phyloP scores from a whole-genome alignment of 2,113 vertebrate genomes.

The Ptyas mucosa region DNA sequence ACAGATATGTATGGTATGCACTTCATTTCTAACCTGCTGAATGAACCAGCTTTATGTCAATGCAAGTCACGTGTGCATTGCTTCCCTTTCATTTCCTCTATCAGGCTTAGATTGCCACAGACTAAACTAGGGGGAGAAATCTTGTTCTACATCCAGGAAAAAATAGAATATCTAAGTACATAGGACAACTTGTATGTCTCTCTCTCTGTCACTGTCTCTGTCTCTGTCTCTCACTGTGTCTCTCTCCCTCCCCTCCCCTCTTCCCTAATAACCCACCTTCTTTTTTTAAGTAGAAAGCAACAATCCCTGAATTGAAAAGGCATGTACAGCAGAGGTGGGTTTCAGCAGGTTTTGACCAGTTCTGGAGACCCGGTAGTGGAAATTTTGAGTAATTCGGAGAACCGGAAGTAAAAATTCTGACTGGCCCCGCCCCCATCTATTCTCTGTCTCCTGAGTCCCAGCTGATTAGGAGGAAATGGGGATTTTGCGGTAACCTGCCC shows the following conservation, averaged over 20 bases:
- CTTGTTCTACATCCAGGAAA: background rate
- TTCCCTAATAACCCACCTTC: background rate
- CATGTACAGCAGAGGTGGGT: too few relatives aligned
- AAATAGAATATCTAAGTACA: background rate
- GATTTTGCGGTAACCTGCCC: too few relatives aligned
- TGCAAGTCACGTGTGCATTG: background rate
- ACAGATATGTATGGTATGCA: background rate
- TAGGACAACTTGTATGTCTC: background rate
- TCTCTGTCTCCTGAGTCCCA: too few relatives aligned
- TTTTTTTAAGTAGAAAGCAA: too few relatives aligned
- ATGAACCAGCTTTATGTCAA: background rate
- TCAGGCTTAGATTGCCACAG: background rate
- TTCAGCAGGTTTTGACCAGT: too few relatives aligned
- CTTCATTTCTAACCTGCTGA: constrained; percentile 3
- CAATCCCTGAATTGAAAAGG: too few relatives aligned
- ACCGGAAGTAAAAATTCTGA: too few relatives aligned
- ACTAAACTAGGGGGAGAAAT: background rate
- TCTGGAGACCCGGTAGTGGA: too few relatives aligned
- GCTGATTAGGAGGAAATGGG: too few relatives aligned
- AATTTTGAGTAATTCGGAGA: too few relatives aligned
- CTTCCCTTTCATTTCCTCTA: background rate
- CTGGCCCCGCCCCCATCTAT: too few relatives aligned
- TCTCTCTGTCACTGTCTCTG: too few relatives aligned
- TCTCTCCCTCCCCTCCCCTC: background rate
- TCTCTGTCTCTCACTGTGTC: background rate